phyloP scores from a whole-genome alignment of 2,113 vertebrate genomes.

The Phylloscopus whistleri region DNA sequence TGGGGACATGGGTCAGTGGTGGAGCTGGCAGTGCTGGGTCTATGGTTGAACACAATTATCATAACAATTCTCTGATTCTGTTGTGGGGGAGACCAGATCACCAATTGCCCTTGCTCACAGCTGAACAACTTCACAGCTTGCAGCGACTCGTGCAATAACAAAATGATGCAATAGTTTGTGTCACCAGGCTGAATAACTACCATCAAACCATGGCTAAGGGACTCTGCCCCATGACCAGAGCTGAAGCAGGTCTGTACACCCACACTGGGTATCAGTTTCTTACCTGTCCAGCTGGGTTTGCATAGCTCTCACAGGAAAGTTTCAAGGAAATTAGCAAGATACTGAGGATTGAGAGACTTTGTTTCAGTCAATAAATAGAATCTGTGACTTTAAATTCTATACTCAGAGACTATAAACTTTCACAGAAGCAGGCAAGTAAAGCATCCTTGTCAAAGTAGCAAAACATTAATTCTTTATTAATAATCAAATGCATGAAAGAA shows the following conservation, averaged over 20 bases:
- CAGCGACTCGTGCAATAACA: background rate
- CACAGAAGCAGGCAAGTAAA: background rate
- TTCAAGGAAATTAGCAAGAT: background rate
- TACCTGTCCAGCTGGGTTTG: background rate
- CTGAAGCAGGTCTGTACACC: background rate
- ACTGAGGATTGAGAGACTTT: background rate
- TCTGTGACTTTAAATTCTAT: background rate
- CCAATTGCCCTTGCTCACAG: background rate
- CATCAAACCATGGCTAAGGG: rapidly evolving
- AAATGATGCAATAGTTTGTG: background rate
- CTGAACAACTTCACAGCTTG: background rate
- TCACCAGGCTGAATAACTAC: background rate
- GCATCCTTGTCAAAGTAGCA: background rate
- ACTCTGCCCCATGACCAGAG: background rate
- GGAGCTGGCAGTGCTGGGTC: background rate
- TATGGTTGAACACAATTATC: background rate
- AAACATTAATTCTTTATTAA: background rate
- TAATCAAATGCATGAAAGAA: background rate
- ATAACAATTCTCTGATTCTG: background rate
- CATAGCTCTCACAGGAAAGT: background rate
- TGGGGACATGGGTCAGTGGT: background rate
- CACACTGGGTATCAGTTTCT: background rate
- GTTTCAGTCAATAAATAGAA: background rate
- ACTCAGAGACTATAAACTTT: background rate
- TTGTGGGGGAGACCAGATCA: background rate